Conservation (phyloP, 2,797 vertebrate genomes). For the Apodemus agrarius region DNA sequence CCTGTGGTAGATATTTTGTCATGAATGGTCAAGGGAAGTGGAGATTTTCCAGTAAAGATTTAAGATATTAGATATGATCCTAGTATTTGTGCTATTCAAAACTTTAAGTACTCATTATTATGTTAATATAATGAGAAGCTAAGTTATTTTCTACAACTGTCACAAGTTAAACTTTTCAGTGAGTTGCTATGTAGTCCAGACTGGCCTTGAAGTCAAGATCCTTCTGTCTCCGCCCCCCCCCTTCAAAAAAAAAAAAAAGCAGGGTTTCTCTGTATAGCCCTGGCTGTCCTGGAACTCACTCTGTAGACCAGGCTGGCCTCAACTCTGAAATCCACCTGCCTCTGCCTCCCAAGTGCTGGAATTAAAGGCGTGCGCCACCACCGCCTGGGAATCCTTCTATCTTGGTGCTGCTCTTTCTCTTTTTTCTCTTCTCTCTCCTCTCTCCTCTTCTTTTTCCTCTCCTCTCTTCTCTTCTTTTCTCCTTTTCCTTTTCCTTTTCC, state of each 20-base stretch:
- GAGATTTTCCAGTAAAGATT: conserved; percentile 20
- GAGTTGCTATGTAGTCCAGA: background rate
- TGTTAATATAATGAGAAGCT: conserved; percentile 29
- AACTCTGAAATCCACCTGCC: too few relatives aligned
- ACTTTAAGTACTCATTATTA: conserved; percentile 23
- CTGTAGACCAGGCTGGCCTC: too few relatives aligned
- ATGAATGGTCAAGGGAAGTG: background rate
- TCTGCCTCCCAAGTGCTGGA: too few relatives aligned
- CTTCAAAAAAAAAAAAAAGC: too few relatives aligned
- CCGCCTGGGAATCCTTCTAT: background rate
- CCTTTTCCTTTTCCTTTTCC: fast-evolving
- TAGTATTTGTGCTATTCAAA: conserved; percentile 36
- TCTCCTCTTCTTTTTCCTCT: too few relatives aligned
- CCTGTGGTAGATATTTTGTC: conserved; percentile 38
- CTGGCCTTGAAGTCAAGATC: background rate
- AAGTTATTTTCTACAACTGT: background rate
- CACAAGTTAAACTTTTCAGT: background rate
- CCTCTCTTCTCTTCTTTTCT: too few relatives aligned
- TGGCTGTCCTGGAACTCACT: too few relatives aligned
- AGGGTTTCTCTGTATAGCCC: too few relatives aligned
- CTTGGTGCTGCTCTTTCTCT: background rate
- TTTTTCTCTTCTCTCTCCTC: too few relatives aligned
- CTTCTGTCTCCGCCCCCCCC: too few relatives aligned
- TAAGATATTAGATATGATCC: conserved; percentile 12
- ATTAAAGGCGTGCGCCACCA: too few relatives aligned